Evolutionary conservation across 2,797 vertebrate genomes (phyloP).

Genomic region (Lepidocolaptes lacrymiger): DNA sequence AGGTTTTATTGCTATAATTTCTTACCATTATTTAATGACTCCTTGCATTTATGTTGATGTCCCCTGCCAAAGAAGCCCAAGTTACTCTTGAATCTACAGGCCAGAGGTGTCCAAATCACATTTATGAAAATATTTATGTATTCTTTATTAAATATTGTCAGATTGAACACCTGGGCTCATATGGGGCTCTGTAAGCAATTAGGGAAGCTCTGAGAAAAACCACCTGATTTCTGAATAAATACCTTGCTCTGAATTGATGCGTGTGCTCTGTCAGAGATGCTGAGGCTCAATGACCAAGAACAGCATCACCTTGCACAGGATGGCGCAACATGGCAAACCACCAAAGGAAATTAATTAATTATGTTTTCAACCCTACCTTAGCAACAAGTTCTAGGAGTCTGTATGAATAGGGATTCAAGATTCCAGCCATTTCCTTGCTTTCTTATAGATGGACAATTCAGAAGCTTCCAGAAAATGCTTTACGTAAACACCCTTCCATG

Average conservation of each 20-base stretch:
- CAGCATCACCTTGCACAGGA: neutral
- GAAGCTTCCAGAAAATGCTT: neutral
- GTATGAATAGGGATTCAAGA: neutral
- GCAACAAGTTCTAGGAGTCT: neutral
- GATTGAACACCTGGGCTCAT: neutral
- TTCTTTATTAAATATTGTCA: neutral
- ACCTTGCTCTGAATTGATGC: neutral
- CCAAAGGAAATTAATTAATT: neutral
- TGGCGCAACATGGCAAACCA: neutral
- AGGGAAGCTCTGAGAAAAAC: neutral
- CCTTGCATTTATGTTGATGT: neutral
- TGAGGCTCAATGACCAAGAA: neutral
- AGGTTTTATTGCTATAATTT: neutral
- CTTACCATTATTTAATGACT: neutral
- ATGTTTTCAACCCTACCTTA: neutral
- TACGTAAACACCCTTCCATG: neutral
- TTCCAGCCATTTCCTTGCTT: neutral
- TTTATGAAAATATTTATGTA: neutral
- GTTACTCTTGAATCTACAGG: neutral
- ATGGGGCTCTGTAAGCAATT: neutral
- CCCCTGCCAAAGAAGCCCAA: neutral
- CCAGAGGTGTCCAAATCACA: neutral
- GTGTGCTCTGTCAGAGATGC: fast-evolving
- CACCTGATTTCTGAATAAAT: neutral
- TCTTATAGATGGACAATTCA: neutral